A percentile compares a stretch with the other conserved stretches of the same genome.
phyloP scores from a whole-genome alignment of 2,888 invertebrate species.

The Cantharis lateralis region DNA sequence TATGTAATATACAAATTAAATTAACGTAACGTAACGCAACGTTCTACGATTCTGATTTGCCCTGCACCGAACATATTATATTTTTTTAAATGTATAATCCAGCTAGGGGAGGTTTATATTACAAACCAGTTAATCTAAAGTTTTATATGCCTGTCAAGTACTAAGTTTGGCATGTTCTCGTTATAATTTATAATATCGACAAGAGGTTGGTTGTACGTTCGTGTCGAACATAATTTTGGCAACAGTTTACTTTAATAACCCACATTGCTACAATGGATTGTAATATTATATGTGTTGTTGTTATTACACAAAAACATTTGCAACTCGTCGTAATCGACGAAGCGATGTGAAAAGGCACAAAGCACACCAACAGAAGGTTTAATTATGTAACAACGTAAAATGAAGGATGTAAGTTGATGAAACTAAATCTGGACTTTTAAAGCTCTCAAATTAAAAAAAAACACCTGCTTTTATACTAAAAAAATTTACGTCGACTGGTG shows the following conservation, averaged over 20 bases:
- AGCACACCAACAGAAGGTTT: background rate
- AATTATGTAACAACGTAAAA: background rate
- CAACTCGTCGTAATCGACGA: background rate
- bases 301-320: background rate
- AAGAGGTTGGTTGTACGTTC: background rate
- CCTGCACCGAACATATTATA: no score
- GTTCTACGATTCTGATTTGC: no score
- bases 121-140: constrained; percentile 4
- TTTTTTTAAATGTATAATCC: no score
- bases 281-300: background rate
- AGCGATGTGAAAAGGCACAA: background rate
- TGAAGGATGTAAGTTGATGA: background rate
- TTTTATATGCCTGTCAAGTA: constrained; percentile 5
- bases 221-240: background rate
- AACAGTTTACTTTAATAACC: background rate
- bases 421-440: background rate
- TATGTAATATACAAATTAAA: background rate
- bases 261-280: background rate
- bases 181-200: background rate
- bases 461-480: no score
- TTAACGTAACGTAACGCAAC: background rate
- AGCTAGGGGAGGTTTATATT: no score
- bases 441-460: background rate
- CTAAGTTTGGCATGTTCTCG: background rate
- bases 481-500: no score